Evolutionary conservation across 1,140 invertebrate genomes (phyloP).

Genomic region (Drosophila aff.): DNA sequence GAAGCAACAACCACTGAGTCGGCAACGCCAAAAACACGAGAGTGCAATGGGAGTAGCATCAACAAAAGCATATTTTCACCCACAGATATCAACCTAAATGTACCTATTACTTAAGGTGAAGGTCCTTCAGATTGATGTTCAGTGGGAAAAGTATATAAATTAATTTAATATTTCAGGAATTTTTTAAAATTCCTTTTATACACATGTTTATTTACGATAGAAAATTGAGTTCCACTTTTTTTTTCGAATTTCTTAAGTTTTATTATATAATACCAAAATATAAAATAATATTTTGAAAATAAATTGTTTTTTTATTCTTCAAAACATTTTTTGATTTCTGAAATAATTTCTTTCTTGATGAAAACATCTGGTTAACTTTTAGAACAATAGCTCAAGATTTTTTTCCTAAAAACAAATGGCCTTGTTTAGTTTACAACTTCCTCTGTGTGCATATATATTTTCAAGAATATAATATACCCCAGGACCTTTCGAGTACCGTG

Average conservation of each 20-base stretch:
- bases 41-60: not conserved
- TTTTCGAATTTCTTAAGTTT: too few relatives aligned
- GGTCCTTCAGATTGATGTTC: not conserved
- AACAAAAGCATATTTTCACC: not conserved
- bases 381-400: not conserved
- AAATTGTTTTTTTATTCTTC: too few relatives aligned
- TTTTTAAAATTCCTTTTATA: too few relatives aligned
- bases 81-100: not conserved
- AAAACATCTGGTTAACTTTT: not conserved
- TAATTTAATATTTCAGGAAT: not conserved
- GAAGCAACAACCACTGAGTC: slow-evolving; percentile 22
- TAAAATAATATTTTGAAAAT: too few relatives aligned
- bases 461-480: slow-evolving; percentile 37
- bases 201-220: too few relatives aligned
- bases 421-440: slow-evolving; percentile 1
- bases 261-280: too few relatives aligned
- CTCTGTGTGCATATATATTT: slow-evolving; percentile 5
- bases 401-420: not conserved
- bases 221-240: too few relatives aligned
- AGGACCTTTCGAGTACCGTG: slow-evolving; percentile 20
- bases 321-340: too few relatives aligned
- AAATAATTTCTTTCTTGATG: not conserved
- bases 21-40: not conserved
- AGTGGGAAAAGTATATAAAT: not conserved
- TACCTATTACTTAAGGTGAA: not conserved